Percentiles rank a stretch among this genome's conserved stretches.
These are phyloP conservation scores for Hystrix brachyura DNA, from an alignment of 2,113 vertebrate genomes.

Conservation along the genomic window DNA sequence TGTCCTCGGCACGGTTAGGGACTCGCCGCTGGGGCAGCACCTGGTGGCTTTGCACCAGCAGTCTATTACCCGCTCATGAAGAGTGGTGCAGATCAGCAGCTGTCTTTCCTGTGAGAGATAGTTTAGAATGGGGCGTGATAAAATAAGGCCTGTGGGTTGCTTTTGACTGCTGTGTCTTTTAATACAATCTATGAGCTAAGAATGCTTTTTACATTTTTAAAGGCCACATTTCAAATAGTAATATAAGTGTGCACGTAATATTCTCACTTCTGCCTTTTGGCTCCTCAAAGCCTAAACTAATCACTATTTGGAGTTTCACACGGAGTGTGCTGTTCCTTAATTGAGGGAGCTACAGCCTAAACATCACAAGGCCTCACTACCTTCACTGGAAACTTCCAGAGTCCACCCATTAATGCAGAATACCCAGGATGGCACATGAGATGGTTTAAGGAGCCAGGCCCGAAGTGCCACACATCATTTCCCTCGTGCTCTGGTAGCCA, in stretches of 20 bases:
- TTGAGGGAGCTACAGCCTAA: background rate
- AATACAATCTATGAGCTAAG: background rate
- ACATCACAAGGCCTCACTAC: background rate
- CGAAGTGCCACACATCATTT: background rate
- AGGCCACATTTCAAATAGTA: background rate
- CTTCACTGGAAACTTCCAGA: background rate
- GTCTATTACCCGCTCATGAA: background rate
- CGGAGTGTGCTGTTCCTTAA: background rate
- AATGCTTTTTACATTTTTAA: background rate
- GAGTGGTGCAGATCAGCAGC: background rate
- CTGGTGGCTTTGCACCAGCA: background rate
- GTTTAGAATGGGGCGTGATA: background rate
- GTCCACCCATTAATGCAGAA: background rate
- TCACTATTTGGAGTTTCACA: background rate
- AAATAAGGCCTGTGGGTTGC: background rate
- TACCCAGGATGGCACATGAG: background rate
- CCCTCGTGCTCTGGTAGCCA: background rate
- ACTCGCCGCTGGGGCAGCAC: background rate
- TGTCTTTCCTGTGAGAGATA: background rate
- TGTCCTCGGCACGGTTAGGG: background rate
- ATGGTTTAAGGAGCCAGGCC: background rate
- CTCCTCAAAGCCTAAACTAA: background rate
- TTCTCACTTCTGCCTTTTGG: background rate
- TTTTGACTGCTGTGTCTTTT: background rate
- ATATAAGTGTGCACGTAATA: background rate